Percentiles rank a stretch among this genome's conserved stretches.
phyloP scores from a whole-genome alignment of 2,888 invertebrate species.

The Drosophila niveifrons region DNA sequence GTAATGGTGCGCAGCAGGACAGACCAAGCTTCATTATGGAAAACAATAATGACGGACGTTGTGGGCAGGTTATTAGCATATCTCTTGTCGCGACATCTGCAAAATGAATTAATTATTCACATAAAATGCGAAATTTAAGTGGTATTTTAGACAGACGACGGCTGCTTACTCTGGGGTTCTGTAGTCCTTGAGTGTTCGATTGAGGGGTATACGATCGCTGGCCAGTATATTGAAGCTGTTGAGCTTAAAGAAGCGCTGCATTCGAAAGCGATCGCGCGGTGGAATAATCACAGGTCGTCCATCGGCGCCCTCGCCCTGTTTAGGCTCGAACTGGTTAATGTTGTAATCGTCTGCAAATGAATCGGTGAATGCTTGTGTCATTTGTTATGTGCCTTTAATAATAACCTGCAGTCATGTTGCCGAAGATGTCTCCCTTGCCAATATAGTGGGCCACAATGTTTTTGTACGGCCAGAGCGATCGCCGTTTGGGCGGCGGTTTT shows the following conservation, averaged over 20 bases:
- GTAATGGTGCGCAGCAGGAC: conserved; percentile 97
- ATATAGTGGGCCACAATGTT: conserved; percentile 94
- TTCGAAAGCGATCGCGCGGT: conserved; percentile 90
- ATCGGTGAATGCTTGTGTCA: conserved; percentile 60
- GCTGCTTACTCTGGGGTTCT: conserved; percentile 90
- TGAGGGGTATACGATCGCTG: conserved; percentile 94
- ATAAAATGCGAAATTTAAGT: background rate
- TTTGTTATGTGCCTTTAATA: conserved; percentile 52
- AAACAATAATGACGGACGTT: conserved; percentile 97
- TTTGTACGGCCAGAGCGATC: conserved; percentile 80
- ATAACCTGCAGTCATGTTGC: conserved; percentile 91
- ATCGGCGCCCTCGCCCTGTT: conserved; percentile 90
- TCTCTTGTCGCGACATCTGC: conserved; percentile 88
- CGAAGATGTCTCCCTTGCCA: conserved; percentile 92
- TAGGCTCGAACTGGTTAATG: conserved; percentile 91
- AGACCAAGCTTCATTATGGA: conserved; percentile 99
- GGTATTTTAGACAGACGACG: background rate
- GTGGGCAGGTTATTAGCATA: conserved; percentile 90
- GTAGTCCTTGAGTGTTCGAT: conserved; percentile 93
- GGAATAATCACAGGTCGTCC: conserved; percentile 93
- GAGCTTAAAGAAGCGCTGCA: conserved; percentile 92
- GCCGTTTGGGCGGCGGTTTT: conserved; percentile 81
- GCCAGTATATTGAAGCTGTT: conserved; percentile 95
- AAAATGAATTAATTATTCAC: conserved; percentile 31
- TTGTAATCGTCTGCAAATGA: conserved; percentile 86